phyloP scores from a whole-genome alignment of 2,888 invertebrate species.

The Rotaria sp. region DNA sequence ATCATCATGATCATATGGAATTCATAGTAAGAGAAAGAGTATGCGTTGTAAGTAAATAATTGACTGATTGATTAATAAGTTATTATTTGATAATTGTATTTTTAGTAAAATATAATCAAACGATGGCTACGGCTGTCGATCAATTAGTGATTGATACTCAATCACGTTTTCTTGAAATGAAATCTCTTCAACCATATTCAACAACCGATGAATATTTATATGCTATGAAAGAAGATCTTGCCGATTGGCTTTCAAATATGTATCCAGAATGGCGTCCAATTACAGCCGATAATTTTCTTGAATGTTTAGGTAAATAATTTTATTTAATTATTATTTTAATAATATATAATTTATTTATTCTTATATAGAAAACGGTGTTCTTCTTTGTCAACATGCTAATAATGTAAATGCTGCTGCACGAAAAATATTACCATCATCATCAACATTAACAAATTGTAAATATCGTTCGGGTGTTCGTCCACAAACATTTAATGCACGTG shows the following conservation, averaged over 20 bases:
- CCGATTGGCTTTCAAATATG: conserved; percentile 85
- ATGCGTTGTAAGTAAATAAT: background rate
- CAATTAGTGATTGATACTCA: conserved; percentile 17
- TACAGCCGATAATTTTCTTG: conserved; percentile 33
- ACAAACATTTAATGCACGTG: conserved; percentile 84
- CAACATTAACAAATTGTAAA: background rate
- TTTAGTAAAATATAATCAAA: background rate
- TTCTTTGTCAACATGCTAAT: conserved; percentile 88
- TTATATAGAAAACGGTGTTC: conserved; percentile 76
- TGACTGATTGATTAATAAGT: background rate
- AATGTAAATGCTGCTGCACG: conserved; percentile 61
- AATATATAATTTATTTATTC: background rate
- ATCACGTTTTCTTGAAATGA: conserved; percentile 37
- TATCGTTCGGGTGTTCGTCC: conserved; percentile 76
- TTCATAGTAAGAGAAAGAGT: background rate
- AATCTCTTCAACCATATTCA: conserved; percentile 38
- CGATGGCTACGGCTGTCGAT: background rate
- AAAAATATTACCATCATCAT: background rate
- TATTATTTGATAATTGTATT: background rate
- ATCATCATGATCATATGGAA: background rate
- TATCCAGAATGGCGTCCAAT: conserved; percentile 60
- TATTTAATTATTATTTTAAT: background rate
- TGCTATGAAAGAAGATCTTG: conserved; percentile 94
- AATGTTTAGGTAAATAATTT: conserved; percentile 50
- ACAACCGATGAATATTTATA: conserved; percentile 67